Evolutionary conservation across 2,797 vertebrate genomes (phyloP).

Genomic region (Silurus lanzhouensis): DNA sequence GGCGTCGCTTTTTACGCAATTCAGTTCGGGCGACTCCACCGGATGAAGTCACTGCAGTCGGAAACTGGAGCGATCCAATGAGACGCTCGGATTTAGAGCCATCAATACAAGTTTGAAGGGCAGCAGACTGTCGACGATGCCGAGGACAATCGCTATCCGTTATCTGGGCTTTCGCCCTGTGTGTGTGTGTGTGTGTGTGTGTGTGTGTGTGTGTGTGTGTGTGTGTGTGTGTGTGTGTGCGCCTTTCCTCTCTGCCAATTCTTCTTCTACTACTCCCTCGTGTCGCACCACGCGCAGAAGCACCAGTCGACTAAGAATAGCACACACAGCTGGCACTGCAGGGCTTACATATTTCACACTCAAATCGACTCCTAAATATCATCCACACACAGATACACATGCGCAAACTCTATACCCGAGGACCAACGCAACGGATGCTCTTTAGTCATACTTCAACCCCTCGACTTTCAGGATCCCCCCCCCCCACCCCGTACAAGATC

Average conservation of each 20-base stretch:
- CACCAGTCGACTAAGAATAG: slow-evolving; percentile 77
- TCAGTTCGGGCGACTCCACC: slow-evolving; percentile 11
- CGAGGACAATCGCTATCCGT: slow-evolving; percentile 38
- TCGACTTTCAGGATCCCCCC: slow-evolving; percentile 57
- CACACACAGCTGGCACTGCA: slow-evolving; percentile 78
- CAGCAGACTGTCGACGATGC: slow-evolving; percentile 34
- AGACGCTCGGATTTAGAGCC: slow-evolving; percentile 28
- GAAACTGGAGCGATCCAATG: slow-evolving; percentile 25
- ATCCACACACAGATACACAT: slow-evolving; percentile 20
- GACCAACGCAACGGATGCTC: slow-evolving; percentile 59
- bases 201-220: slow-evolving; percentile 37
- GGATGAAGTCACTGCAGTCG: slow-evolving; percentile 14
- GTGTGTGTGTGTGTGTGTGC: slow-evolving; percentile 30
- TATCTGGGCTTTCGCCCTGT: slow-evolving; percentile 14
- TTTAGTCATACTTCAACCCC: slow-evolving; percentile 70
- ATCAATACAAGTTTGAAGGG: slow-evolving; percentile 48
- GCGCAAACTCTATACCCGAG: slow-evolving; percentile 27
- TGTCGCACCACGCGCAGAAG: slow-evolving; percentile 64
- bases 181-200: slow-evolving; percentile 31
- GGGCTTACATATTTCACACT: slow-evolving; percentile 78
- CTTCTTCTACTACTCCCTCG: slow-evolving; percentile 65
- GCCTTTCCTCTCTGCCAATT: slow-evolving; percentile 64
- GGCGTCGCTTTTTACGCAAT: slow-evolving; percentile 28
- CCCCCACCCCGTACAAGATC: slow-evolving; percentile 41
- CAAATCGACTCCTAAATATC: slow-evolving; percentile 70